Evolutionary conservation across 2,888 invertebrate species (phyloP), one percentile per base, ranked within the genome.

Genomic region (Lycocerus yunnanus): DNA sequence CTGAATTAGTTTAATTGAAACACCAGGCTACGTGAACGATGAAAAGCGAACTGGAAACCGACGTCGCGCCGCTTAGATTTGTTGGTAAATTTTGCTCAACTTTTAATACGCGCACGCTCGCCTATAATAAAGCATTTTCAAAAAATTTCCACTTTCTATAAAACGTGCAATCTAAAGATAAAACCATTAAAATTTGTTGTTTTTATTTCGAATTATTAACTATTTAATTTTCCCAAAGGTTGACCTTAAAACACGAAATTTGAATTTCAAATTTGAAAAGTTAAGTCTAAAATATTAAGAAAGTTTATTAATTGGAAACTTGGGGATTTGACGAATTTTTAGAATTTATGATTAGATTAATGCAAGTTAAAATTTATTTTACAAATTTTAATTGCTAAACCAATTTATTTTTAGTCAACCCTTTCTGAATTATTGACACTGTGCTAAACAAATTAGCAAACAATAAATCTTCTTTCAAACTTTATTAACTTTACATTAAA

Each of bases 1-100:
- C 61, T 24, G 66, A 14, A 66, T 66, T 59, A 27, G 16, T 14
- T n/a, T 59, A 66, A 58, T 58, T 59, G 24, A 71, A 20, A 59
- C 71, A 60, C 59, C 58, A 21, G 24, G 59, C 59, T 58, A n/a
- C 21, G 16, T 24, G 63, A 24, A 68, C 72, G 72, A 4, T 11
- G 14, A 72, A 72, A 69, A 68, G 63, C 68, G 65, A 68, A 72
- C 72, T 72, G 68, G 43, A 27, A 21, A 59, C 60, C 68, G 65
- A 65, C 72, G 72, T 72, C 72, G 68, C 72, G 72, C 68, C 72
- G 72, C 72, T 69, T 63, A 68, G 68, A 68, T 68, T 68, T 72
- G 63, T 63, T 72, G 63, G 72, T 69, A 68, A 72, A 72, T 72
- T 68, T 60, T 63, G 68, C 72, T 65, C 68, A 72, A 72, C 72